These are phyloP conservation scores for Gasterosteus aculeatus DNA, from an alignment of 2,113 vertebrate genomes.

Conservation along the genomic window DNA sequence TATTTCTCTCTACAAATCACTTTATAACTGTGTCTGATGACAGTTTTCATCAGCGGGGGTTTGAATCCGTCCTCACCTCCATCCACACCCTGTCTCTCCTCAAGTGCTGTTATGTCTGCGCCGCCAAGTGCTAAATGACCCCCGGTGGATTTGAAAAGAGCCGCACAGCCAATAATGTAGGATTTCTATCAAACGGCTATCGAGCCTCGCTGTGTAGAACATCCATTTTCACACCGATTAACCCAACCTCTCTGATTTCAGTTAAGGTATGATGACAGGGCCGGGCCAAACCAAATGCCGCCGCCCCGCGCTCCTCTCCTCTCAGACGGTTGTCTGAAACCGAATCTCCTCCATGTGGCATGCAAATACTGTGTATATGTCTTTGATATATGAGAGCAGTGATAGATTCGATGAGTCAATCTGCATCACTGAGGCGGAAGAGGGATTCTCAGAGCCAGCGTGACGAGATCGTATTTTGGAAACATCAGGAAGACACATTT, in stretches of 20 bases:
- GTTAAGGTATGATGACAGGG: constrained; percentile 50
- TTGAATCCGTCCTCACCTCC: constrained; percentile 47
- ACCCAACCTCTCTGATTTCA: constrained; percentile 64
- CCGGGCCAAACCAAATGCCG: constrained; percentile 25
- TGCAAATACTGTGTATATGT: constrained; percentile 32
- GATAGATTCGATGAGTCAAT: constrained; percentile 51
- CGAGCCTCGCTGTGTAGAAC: not conserved
- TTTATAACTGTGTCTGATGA: constrained; percentile 43
- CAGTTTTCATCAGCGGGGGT: constrained; percentile 53
- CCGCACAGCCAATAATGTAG: constrained; percentile 51
- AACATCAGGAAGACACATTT: not conserved
- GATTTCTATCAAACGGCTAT: constrained; percentile 43
- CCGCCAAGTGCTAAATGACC: constrained; percentile 52
- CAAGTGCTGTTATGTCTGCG: constrained; percentile 57
- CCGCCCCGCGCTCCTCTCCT: constrained; percentile 27
- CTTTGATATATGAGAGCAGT: constrained; percentile 70
- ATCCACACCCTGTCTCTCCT: constrained; percentile 54
- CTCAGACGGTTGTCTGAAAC: constrained; percentile 55
- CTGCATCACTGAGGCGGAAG: constrained; percentile 25
- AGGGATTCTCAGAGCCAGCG: not conserved
- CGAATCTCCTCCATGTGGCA: constrained; percentile 54
- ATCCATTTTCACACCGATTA: constrained; percentile 22
- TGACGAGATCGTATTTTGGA: not conserved
- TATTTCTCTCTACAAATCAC: constrained; percentile 49
- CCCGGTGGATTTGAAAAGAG: constrained; percentile 47